Percentiles rank a stretch among this genome's conserved stretches.
Conservation (phyloP, 1,140 invertebrate species). For the Dinothrombium tinctorium region DNA sequence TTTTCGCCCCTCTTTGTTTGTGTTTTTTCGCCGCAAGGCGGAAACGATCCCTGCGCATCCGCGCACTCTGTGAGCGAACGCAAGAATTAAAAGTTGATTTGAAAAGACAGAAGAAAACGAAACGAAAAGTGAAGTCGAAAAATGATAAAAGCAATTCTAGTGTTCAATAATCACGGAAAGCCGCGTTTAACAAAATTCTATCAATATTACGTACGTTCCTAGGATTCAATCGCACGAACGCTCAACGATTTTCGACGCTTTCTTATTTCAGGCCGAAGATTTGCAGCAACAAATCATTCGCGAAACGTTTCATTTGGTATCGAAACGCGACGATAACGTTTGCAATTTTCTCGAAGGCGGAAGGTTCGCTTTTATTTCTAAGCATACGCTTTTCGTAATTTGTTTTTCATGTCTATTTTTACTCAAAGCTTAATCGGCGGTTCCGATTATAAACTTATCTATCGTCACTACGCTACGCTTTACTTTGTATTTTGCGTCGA, state of each 20-base stretch:
- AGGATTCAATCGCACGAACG: not conserved
- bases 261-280: constrained; percentile 59
- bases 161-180: constrained; percentile 99
- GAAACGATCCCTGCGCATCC: no score
- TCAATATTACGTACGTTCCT: constrained; percentile 80
- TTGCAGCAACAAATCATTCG: constrained; percentile 98
- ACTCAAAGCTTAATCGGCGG: constrained; percentile 88
- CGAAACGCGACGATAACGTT: constrained; percentile 91
- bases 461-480: constrained; percentile 92
- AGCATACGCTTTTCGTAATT: constrained; percentile 1
- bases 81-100: no score
- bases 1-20: no score
- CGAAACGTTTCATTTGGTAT: constrained; percentile 96
- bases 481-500: constrained; percentile 99
- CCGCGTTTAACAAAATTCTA: constrained; percentile 92
- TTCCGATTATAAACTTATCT: constrained; percentile 93
- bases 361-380: constrained; percentile 31
- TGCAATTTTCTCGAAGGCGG: constrained; percentile 98
- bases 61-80: no score
- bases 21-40: no score
- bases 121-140: constrained; percentile 4
- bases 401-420: not conserved
- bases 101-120: no score
- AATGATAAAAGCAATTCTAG: constrained; percentile 98
- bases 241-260: constrained; percentile 3